phyloP scores from a whole-genome alignment of 2,113 vertebrate species.

The Cebus imitator region DNA sequence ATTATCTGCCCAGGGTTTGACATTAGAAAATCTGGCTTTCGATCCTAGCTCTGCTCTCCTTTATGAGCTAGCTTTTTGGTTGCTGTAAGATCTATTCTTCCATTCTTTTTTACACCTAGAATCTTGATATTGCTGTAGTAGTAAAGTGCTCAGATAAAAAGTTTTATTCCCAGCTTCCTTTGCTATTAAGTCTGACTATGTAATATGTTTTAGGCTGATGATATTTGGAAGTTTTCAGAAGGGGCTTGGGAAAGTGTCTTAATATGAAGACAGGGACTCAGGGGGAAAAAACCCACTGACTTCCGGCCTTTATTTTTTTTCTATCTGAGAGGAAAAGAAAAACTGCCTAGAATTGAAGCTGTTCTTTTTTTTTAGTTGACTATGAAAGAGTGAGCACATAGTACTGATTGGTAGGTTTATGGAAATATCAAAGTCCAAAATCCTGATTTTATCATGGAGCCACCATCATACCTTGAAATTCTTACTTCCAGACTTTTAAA shows the following conservation, averaged over 20 bases:
- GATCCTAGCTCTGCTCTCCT: neutral
- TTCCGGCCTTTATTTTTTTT: neutral
- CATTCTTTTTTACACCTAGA: neutral
- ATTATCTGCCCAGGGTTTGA: neutral
- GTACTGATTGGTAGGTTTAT: neutral
- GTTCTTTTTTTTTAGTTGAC: neutral
- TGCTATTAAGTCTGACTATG: neutral
- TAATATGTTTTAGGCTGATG: neutral
- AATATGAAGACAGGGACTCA: neutral
- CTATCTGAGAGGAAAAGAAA: neutral
- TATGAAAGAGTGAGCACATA: neutral
- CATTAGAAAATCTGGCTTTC: neutral
- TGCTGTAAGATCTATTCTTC: neutral
- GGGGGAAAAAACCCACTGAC: neutral
- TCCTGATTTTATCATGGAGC: neutral
- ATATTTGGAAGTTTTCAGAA: neutral
- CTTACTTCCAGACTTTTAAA: neutral
- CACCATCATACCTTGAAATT: neutral
- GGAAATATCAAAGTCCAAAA: neutral
- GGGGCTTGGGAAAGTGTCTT: neutral
- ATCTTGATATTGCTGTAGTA: neutral
- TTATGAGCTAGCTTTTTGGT: neutral
- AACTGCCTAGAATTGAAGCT: neutral
- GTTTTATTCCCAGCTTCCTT: neutral
- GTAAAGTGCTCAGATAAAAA: neutral